A percentile compares a stretch with the other conserved stretches of the same genome.
Conservation (phyloP, 2,888 invertebrate species). For the Caenorhabditis zanzibari region DNA sequence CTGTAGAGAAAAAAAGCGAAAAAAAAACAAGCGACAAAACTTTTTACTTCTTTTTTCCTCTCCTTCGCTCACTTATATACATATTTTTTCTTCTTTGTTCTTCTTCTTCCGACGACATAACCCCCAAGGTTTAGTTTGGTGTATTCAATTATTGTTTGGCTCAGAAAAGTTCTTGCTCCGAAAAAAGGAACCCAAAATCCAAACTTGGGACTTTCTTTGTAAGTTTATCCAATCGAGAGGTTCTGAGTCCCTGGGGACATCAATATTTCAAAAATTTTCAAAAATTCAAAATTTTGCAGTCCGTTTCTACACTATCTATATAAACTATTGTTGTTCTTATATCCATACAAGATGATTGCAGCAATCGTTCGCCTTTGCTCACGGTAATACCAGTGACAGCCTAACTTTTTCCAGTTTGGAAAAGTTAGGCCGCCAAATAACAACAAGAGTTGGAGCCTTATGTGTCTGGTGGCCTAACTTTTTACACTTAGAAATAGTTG, state of each 20-base stretch:
- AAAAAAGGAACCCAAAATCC: too few species aligned
- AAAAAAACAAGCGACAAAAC: not conserved
- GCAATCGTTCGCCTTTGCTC: slow-evolving; percentile 14
- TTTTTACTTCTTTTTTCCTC: not conserved
- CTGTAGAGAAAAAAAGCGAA: too few species aligned
- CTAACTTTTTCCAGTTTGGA: not conserved
- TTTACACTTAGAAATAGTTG: not conserved
- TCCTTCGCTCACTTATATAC: too few species aligned
- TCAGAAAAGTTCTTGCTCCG: not conserved
- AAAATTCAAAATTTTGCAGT: slow-evolving; percentile 4
- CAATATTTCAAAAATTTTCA: too few species aligned
- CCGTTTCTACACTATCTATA: not conserved
- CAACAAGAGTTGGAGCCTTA: too few species aligned
- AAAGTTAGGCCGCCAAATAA: not conserved
- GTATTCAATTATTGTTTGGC: slow-evolving; percentile 1
- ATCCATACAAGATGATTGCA: not conserved
- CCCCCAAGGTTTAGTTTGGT: not conserved
- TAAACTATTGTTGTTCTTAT: too few species aligned
- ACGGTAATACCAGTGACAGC: slow-evolving; percentile 1
- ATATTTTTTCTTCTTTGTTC: not conserved
- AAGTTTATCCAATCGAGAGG: not conserved
- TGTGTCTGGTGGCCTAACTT: not conserved
- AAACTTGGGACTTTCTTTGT: too few species aligned
- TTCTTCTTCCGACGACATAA: not conserved
- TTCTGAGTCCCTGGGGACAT: not conserved